phyloP scores from a whole-genome alignment of 2,113 vertebrate genomes.

The Macquaria australasica region DNA sequence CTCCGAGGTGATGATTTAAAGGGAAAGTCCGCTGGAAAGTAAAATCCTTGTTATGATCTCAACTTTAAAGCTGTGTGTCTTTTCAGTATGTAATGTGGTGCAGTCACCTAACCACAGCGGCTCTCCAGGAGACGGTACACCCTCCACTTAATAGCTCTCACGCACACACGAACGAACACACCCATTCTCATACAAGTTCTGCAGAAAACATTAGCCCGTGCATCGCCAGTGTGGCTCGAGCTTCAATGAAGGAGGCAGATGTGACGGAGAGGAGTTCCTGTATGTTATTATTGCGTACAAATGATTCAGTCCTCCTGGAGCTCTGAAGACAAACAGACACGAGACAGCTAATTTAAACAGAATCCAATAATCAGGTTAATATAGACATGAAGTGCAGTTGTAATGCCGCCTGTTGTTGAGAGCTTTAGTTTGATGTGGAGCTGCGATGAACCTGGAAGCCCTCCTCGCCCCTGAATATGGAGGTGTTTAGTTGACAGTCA shows the following conservation, averaged over 20 bases:
- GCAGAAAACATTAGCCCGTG: conserved; percentile 65
- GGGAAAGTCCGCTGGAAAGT: conserved; percentile 54
- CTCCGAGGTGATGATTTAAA: conserved; percentile 55
- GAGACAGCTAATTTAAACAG: conserved; percentile 5
- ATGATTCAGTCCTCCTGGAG: conserved; percentile 17
- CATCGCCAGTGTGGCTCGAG: not conserved
- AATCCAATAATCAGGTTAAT: conserved; percentile 5
- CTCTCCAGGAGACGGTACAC: conserved; percentile 53
- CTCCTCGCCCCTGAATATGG: not conserved
- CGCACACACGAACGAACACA: conserved; percentile 48
- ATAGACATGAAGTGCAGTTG: not conserved
- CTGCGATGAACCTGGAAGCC: not conserved
- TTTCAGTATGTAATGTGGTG: conserved; percentile 44
- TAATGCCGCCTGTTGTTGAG: not conserved
- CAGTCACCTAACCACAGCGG: conserved; percentile 48
- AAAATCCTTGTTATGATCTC: conserved; percentile 53
- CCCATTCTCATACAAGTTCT: conserved; percentile 49
- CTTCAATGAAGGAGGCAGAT: conserved; percentile 48
- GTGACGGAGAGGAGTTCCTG: conserved; percentile 17
- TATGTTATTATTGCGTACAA: not conserved
- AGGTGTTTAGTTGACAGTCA: not conserved
- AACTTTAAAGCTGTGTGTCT: conserved; percentile 42
- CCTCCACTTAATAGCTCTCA: conserved; percentile 58
- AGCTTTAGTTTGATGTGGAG: conserved; percentile 9
- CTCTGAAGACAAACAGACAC: conserved; percentile 7